Evolutionary conservation across 2,797 vertebrate genomes (phyloP), one percentile per base, ranked within the genome.

Genomic region (Fistularia commersonii): DNA sequence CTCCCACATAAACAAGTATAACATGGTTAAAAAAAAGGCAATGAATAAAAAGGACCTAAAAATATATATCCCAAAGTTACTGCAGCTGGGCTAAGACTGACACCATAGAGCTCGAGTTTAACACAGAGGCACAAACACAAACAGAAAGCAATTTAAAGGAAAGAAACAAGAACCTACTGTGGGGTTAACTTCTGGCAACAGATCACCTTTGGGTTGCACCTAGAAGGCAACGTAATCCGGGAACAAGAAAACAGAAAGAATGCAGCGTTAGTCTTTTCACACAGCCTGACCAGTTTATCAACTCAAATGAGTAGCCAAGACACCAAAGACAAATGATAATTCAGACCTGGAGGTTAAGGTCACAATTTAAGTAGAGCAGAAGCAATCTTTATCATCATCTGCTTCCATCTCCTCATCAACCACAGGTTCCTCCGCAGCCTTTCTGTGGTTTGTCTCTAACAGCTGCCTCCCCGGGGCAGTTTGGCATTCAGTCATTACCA

Each of bases 181-280:
- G 80, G 82, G 86, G 88, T 89, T 91, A 89, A 92, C 89, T 87
- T 90, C 85, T 88, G 91, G 90, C 80, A 92, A 90, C 72, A 89
- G 90, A 87, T 94, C 92, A 84, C 89, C 89, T 91, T 90, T 95
- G 89, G 88, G 81, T 85, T 89, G 78, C 83, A 91, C 89, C 95
- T 94, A 50, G 6, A 77, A 31, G 9, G 12, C 8, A 12, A 40
- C 4, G 40, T 3, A 7, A 41, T 5, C 11, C 23, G 4, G 23
- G 23, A 23, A 23, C 23, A 23, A n/a, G 13, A 40, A 33, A 8
- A 11, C 11, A 39, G n/a, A 15, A 14, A 8, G 32, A 7, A 46
- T 23, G 23, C 23, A 23, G 23, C 4, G 23, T 23, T 23, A 23
- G 23, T 23, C 23, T 23, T n/a, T n/a, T 23, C 23, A 4, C 23